Percentiles rank a stretch among this genome's conserved stretches.
Evolutionary conservation across 2,113 vertebrate genomes (phyloP).

Genomic region (Periophthalmodon schlosseri): DNA sequence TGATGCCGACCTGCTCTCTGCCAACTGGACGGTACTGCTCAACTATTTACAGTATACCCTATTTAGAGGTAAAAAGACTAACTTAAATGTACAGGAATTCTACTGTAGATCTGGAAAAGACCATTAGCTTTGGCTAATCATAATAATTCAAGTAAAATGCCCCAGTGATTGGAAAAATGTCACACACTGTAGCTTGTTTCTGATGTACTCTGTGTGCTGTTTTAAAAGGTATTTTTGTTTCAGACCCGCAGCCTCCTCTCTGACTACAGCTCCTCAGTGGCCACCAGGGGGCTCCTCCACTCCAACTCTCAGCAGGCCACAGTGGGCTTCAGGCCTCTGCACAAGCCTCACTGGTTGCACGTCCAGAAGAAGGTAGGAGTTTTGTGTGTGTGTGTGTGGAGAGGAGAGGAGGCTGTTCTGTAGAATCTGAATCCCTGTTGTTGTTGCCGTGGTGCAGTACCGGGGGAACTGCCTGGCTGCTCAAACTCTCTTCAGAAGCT

Average conservation of each 20-base stretch:
- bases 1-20: constrained; percentile 86
- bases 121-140: too few relatives aligned
- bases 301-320: constrained; percentile 83
- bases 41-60: neutral
- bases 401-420: neutral
- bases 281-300: constrained; percentile 91
- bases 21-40: constrained; percentile 84
- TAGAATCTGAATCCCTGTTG: neutral
- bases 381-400: neutral
- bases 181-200: too few relatives aligned
- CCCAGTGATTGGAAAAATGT: too few relatives aligned
- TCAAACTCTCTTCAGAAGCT: constrained; percentile 87
- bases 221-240: neutral
- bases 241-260: constrained; percentile 82
- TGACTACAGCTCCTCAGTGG: constrained; percentile 85
- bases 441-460: constrained; percentile 72
- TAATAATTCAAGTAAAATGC: too few relatives aligned
- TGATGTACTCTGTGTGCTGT: neutral
- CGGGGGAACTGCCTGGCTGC: constrained; percentile 88
- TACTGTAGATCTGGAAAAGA: too few relatives aligned
- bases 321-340: constrained; percentile 88
- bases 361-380: constrained; percentile 86
- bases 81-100: too few relatives aligned
- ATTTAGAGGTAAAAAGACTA: too few relatives aligned
- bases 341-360: constrained; percentile 94